Evolutionary conservation across 2,888 invertebrate genomes (phyloP).

Genomic region (Boloria euphrosyne): DNA sequence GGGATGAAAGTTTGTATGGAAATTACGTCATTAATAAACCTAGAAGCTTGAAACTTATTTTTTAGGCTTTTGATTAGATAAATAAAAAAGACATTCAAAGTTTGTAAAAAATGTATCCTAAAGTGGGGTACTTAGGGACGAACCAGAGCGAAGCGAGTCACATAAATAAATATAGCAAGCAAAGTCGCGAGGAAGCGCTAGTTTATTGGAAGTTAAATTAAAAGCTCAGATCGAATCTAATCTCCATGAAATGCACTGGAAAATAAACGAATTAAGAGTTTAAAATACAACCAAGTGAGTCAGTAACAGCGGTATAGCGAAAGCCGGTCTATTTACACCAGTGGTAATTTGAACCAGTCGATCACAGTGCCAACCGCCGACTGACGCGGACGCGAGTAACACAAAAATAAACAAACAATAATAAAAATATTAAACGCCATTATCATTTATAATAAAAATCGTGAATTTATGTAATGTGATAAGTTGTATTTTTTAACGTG

Average conservation of each 20-base stretch:
- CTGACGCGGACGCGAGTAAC: slow-evolving; percentile 53
- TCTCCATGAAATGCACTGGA: slow-evolving; percentile 15
- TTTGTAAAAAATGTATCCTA: no score
- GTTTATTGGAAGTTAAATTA: no score
- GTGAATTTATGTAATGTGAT: not conserved
- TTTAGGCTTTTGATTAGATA: no score
- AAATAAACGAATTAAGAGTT: slow-evolving; percentile 25
- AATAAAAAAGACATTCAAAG: no score
- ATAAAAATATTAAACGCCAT: slow-evolving; percentile 3
- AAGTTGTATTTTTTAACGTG: not conserved
- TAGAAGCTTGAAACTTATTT: no score
- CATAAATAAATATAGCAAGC: no score
- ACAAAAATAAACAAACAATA: slow-evolving; percentile 29
- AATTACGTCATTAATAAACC: no score
- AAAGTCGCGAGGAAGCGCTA: not conserved
- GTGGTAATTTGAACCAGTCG: slow-evolving; percentile 59
- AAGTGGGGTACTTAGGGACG: no score
- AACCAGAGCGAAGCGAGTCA: no score
- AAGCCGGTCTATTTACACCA: slow-evolving; percentile 63
- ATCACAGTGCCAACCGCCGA: slow-evolving; percentile 44
- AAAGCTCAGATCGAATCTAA: not conserved
- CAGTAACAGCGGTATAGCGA: slow-evolving; percentile 41
- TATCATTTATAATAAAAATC: not conserved
- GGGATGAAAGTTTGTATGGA: no score
- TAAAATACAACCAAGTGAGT: slow-evolving; percentile 28